phyloP scores from a whole-genome alignment of 2,888 invertebrate species.

The Megalurothrips usitatus region DNA sequence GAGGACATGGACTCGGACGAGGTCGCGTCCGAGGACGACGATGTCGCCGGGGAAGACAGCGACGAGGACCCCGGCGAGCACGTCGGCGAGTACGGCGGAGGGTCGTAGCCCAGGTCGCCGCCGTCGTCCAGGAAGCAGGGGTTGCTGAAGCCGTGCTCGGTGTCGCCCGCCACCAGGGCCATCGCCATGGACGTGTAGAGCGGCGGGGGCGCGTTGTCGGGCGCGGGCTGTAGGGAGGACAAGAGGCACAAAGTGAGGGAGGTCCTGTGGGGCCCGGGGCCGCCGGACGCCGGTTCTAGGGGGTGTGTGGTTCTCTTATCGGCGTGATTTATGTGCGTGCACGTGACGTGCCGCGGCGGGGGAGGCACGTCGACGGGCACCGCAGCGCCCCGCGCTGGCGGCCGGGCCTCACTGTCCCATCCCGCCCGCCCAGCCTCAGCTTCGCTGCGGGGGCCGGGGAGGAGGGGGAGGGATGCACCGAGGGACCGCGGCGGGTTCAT shows the following conservation, averaged over 20 bases:
- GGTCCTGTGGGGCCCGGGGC: no score
- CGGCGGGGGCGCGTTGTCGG: not conserved
- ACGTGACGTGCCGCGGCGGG: no score
- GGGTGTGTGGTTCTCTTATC: no score
- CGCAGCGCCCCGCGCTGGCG: not conserved
- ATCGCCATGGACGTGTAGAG: not conserved
- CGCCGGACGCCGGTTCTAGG: no score
- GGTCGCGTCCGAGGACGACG: not conserved
- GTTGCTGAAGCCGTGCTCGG: not conserved
- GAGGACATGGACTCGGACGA: not conserved
- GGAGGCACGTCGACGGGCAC: no score
- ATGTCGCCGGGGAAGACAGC: no score
- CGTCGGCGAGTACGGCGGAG: not conserved
- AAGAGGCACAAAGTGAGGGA: no score
- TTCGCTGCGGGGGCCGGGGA: not conserved
- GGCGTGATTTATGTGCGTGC: no score
- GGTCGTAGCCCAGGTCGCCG: not conserved
- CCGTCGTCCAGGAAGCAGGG: slow-evolving; percentile 8
- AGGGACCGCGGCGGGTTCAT: not conserved
- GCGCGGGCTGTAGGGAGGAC: not conserved
- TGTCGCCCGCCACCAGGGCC: not conserved
- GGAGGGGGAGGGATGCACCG: no score
- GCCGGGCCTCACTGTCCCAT: not conserved
- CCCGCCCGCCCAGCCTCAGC: not conserved
- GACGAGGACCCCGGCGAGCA: no score